These are phyloP conservation scores for Erinaceus europaeus DNA, from an alignment of 2,113 vertebrate species.

Conservation along the genomic window DNA sequence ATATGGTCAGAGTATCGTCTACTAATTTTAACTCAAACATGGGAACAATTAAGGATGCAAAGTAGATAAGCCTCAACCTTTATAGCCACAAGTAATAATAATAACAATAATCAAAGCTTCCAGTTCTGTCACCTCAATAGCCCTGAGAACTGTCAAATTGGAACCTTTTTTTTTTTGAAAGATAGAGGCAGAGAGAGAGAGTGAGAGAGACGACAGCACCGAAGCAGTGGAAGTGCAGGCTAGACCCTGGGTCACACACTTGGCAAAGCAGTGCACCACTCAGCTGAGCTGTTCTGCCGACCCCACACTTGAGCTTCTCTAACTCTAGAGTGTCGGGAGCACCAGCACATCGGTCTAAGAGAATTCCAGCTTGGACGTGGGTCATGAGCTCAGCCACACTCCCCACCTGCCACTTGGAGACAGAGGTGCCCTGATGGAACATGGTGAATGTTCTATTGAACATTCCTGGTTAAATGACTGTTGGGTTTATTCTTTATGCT, in stretches of 20 bases:
- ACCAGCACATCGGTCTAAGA: neutral
- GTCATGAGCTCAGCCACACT: rapidly evolving
- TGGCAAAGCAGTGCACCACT: no score
- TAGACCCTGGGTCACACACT: no score
- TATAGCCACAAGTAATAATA: neutral
- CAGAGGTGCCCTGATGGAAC: rapidly evolving
- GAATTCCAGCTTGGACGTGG: rapidly evolving
- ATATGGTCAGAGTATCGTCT: neutral
- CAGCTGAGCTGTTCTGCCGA: no score
- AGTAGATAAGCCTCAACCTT: neutral
- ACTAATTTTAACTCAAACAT: neutral
- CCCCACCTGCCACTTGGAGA: neutral
- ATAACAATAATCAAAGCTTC: no score
- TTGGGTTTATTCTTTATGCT: neutral
- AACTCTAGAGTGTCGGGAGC: no score
- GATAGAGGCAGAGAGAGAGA: no score
- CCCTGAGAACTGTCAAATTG: neutral
- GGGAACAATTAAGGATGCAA: neutral
- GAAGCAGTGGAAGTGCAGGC: no score
- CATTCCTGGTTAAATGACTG: neutral
- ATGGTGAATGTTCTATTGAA: neutral
- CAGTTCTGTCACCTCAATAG: neutral
- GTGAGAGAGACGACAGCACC: no score
- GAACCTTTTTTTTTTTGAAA: no score
- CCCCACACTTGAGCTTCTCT: no score